Evolutionary conservation across 2,797 vertebrate genomes (phyloP), one percentile per base, ranked within the genome.

Genomic region (Amniataba percoides): DNA sequence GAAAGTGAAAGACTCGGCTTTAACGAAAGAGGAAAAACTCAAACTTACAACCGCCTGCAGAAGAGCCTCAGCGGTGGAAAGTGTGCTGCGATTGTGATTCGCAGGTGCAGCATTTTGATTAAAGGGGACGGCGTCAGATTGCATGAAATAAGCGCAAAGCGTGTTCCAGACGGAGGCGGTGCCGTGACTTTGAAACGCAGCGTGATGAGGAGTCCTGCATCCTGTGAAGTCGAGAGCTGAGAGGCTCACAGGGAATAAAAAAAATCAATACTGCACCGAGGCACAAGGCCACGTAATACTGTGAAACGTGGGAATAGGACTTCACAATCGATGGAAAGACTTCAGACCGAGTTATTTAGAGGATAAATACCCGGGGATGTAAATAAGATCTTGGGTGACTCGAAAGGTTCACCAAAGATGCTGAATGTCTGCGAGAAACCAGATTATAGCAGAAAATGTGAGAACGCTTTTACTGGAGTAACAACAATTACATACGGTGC

Each of bases 221-320:
- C 12, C 34, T 72, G 42, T 31, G 71, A 68, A 56, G 52, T 21
- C 3, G 39, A 59, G 25, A 74, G n/a, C 39, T 45, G 34, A 40
- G 27, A 10, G 15, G 25, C 45, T 52, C 31, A 1, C 8, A 23
- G 55, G 21, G 76, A 78, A 48, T 21, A 31, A 6, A 63, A 2
- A n/a, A 3, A 43, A 90, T 83, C 81, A 64, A 69, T 82, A 59
- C 36, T n/a, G 13, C 62, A 16, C 59, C 23, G 49, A 84, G 62
- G 48, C 14, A 8, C 46, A 71, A 68, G 42, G 63, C 42, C 51
- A 42, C 4, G 2, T 27, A 42, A 64, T 25, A 16, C 66, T 40
- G 57, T 27, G 59, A 70, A 67, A 61, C 57, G 58, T 67, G 65
- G 43, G 63, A 78, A 49, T 52, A 15, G 3, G 39, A 51, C 52